These are phyloP conservation scores for Pituophis catenifer DNA, from an alignment of 2,113 vertebrate genomes.

Conservation along the genomic window DNA sequence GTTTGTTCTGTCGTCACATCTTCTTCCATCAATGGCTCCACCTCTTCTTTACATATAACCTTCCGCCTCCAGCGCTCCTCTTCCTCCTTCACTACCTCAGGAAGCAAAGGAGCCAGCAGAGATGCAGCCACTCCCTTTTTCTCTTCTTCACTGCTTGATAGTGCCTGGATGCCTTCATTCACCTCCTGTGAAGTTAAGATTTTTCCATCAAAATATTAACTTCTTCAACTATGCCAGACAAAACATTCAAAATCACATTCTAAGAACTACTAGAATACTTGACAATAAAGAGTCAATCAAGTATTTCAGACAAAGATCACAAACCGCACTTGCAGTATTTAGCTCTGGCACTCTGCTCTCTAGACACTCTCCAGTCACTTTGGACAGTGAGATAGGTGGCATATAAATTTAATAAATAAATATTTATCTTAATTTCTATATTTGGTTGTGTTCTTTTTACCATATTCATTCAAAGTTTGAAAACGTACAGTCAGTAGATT, in stretches of 20 bases:
- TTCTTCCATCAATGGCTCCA: slow-evolving; percentile 69
- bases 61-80: slow-evolving; percentile 94
- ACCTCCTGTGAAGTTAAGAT: slow-evolving; percentile 79
- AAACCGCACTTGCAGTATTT: not conserved
- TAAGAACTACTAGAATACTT: not conserved
- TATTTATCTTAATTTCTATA: not conserved
- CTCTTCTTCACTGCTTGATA: slow-evolving; percentile 91
- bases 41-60: slow-evolving; percentile 82
- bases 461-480: not conserved
- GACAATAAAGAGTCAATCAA: not conserved
- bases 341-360: not conserved
- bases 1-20: slow-evolving; percentile 61
- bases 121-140: slow-evolving; percentile 87
- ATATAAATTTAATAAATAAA: not conserved
- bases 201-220: not conserved
- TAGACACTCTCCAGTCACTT: not conserved
- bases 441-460: not conserved
- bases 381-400: not conserved
- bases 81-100: slow-evolving; percentile 87
- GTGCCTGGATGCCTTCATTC: slow-evolving; percentile 89
- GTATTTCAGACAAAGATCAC: not conserved
- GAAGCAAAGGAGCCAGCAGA: slow-evolving; percentile 88
- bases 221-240: not conserved
- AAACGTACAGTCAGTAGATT: not conserved
- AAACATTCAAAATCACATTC: not conserved